Conservation (phyloP, 2,888 invertebrate genomes). For the Stegophylla sp. region DNA sequence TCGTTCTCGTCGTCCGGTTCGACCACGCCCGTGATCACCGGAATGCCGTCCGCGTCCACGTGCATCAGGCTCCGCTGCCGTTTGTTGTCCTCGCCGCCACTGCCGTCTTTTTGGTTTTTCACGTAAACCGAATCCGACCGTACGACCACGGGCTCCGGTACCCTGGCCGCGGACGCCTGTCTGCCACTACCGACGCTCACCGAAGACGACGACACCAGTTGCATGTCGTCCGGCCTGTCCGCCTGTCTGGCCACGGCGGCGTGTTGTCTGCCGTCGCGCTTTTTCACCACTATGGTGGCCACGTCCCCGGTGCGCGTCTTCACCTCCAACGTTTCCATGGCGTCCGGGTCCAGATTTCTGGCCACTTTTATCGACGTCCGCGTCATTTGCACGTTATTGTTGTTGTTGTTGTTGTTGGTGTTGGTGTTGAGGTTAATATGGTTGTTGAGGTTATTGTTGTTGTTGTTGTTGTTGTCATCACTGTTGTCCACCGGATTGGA, state of each 20-base stretch:
- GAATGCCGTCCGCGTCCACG: conserved; percentile 76
- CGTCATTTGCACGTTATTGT: conserved; percentile 61
- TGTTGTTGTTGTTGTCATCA: conserved; percentile 26
- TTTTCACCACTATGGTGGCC: conserved; percentile 79
- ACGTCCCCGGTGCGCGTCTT: conserved; percentile 78
- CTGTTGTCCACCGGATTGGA: background rate
- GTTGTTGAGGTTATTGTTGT: too few relatives aligned
- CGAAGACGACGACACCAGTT: background rate
- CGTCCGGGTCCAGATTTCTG: conserved; percentile 77
- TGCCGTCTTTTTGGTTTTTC: conserved; percentile 66
- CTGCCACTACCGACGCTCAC: background rate
- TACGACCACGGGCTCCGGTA: conserved; percentile 75
- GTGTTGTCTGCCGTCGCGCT: conserved; percentile 65
- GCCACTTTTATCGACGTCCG: conserved; percentile 63
- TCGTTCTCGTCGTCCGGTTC: conserved; percentile 85
- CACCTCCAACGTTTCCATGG: conserved; percentile 79
- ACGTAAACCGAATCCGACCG: conserved; percentile 72
- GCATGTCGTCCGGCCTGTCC: conserved; percentile 61
- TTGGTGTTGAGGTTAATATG: too few relatives aligned
- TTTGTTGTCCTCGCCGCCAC: conserved; percentile 71
- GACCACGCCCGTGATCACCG: conserved; percentile 81
- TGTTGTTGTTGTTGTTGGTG: background rate
- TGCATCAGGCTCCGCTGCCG: conserved; percentile 73
- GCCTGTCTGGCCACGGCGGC: conserved; percentile 61
- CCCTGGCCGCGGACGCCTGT: conserved; percentile 61